These are phyloP conservation scores for Drosophila parvula DNA, from an alignment of 1,140 invertebrate species.

Conservation along the genomic window DNA sequence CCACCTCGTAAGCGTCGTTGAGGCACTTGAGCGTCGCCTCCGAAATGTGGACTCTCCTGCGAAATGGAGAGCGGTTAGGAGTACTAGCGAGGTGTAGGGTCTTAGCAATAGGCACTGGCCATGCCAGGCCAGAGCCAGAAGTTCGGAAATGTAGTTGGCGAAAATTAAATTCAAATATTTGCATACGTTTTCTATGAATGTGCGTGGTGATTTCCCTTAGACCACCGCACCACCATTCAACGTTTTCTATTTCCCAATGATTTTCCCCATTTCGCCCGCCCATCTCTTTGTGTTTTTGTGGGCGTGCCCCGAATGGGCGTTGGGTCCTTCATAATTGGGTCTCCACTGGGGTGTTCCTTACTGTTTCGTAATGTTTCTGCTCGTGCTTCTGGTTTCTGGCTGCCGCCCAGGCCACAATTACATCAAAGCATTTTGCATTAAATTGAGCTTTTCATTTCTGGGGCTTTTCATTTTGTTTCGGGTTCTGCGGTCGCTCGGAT, in stretches of 20 bases:
- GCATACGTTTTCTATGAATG: conserved; percentile 67
- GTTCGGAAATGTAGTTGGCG: conserved; percentile 60
- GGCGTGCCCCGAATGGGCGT: conserved; percentile 25
- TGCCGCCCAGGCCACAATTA: conserved; percentile 67
- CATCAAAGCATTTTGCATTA: conserved; percentile 81
- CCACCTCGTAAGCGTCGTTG: conserved; percentile 95
- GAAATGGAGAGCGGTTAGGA: conserved; percentile 6
- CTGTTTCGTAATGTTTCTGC: conserved; percentile 11
- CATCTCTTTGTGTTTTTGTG: conserved; percentile 40
- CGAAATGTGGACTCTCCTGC: conserved; percentile 96
- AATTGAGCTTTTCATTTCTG: conserved; percentile 67
- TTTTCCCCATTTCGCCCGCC: conserved; percentile 26
- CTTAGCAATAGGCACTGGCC: conserved; percentile 18
- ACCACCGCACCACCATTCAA: conserved; percentile 17
- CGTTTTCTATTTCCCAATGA: conserved; percentile 9
- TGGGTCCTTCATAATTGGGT: conserved; percentile 67
- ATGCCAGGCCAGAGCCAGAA: background rate
- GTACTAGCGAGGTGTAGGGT: background rate
- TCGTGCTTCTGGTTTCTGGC: conserved; percentile 4
- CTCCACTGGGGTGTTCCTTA: conserved; percentile 30
- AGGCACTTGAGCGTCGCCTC: conserved; percentile 93
- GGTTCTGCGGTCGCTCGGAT: conserved; percentile 43
- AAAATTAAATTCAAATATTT: conserved; percentile 83
- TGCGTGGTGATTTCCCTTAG: conserved; percentile 59
- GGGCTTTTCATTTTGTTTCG: conserved; percentile 61